Base-by-base conservation (phyloP, 2,797 vertebrate species). In the Amblyopsis hoosieri region DNA sequence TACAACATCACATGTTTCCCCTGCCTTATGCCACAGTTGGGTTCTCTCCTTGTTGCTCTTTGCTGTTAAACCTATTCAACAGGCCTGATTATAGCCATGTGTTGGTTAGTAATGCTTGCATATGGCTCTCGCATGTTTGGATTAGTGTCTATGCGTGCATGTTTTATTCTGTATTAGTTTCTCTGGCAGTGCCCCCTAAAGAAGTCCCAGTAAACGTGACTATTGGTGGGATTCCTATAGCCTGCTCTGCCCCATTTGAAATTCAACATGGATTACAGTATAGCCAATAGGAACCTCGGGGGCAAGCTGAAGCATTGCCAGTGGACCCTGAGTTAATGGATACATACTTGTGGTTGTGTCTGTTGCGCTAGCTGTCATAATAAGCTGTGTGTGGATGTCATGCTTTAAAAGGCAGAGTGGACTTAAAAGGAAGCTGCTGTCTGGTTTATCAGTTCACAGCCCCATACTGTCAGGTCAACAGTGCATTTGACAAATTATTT, bases 41-140 rank as follows among this genome's bases (percentile, higher is more conserved):
- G 15, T 50, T 50, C 49, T 14, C 4, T 50, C 14, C 49, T 7
- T 17, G 13, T 14, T 50, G 37, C 37, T 42, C 37, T 42, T 42
- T 42, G 37, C 15, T 17, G 15, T 50, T 6, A 14, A 49, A 15
- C 15, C 15, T 50, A 9, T 50, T 14, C 14, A 15, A 17, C n/a
- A 14, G 14, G 49, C 49, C 9, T 53, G 51, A 53, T 53, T 19
- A 17, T 19, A 53, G 51, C 51, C 51, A 53, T 53, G 51, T 53
- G 51, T 48, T 4, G 12, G n/a, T 48, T n/a, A n/a, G n/a, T 48
- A 48, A 48, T 48, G 47, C 12, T 12, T 53, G 37, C 37, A 42
- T 52, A 19, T 52, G 5, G 15, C 7, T 19, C 9, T 11, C 47
- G 12, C 12, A 23, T 48, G 12, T 48, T 48, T 48, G n/a, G 12